Evolutionary conservation across 2,113 vertebrate genomes (phyloP), one percentile per base, ranked within the genome.

Genomic region (Lonchura striata): DNA sequence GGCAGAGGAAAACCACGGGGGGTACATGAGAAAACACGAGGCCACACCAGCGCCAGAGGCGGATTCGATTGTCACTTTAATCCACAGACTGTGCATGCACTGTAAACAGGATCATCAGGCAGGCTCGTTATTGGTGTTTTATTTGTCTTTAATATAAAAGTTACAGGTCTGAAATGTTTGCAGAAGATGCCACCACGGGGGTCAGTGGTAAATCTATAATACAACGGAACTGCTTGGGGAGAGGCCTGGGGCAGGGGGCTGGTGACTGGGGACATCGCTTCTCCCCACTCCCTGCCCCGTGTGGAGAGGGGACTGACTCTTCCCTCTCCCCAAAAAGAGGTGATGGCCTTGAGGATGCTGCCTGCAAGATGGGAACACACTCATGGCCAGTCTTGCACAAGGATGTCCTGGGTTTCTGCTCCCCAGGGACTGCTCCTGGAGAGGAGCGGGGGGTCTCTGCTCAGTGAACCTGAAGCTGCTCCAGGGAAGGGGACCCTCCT

Each of bases 71-170:
- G 95, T 96, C 96, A 75, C 91, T 94, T 97, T 90, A 97, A 96
- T 96, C 93, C 94, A 94, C 92, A 89, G 50, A 97, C 95, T 91
- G 77, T 76, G 94, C 96, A 88, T 95, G 94, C 92, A 92, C 95
- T 21, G 82, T 71, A 91, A 96, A 95, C 96, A 84, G 70, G 90
- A 88, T 50, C 74, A 5, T 49, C 76, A 96, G 95, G 70, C 42
- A 11, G 94, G 85, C 65, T 94, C 9, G 92, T 91, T 93, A 70
- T 5, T 31, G 37, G 76, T 75, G 44, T 97, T 90, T 98, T 98
- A 97, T 98, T 98, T 54, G 42, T 94, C 92, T 97, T 94, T 84
- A 49, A 91, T 97, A 98, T 74, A 98, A 98, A 98, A 97, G 96
- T 95, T 96, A 98, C 98, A 97, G 88, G 74, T 94, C 84, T 97